These are phyloP conservation scores for Dicrostonyx torquatus DNA, from an alignment of 2,797 vertebrate species.

Conservation along the genomic window DNA sequence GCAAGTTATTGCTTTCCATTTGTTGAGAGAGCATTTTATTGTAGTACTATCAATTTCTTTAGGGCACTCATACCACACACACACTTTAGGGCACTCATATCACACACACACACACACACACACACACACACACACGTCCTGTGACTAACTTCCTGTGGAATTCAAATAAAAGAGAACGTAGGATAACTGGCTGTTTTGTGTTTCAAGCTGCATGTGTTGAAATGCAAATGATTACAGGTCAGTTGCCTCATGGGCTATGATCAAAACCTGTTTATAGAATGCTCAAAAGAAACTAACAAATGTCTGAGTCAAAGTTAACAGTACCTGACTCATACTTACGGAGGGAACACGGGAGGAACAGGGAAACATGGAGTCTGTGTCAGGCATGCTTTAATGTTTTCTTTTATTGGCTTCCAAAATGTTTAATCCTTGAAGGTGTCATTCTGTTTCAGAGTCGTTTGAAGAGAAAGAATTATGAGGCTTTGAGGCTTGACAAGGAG, in stretches of 20 bases:
- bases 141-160: conserved; percentile 68
- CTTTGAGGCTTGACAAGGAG: conserved; percentile 75
- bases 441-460: conserved; percentile 73
- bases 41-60: conserved; percentile 61
- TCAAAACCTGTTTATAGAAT: conserved; percentile 80
- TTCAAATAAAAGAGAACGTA: conserved; percentile 72
- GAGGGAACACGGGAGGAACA: conserved; percentile 63
- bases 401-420: conserved; percentile 77
- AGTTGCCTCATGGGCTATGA: conserved; percentile 75
- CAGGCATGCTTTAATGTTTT: conserved; percentile 74
- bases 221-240: conserved; percentile 80
- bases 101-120: not conserved
- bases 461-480: conserved; percentile 77
- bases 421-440: conserved; percentile 77
- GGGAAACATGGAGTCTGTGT: conserved; percentile 66
- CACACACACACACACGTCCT: not conserved
- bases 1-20: conserved; percentile 68
- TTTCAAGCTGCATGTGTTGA: conserved; percentile 75
- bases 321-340: conserved; percentile 77
- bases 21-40: conserved; percentile 63
- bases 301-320: conserved; percentile 80
- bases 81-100: conserved; percentile 48
- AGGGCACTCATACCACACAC: conserved; percentile 5
- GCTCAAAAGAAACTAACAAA: conserved; percentile 76
- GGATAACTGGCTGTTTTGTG: conserved; percentile 63